Evolutionary conservation across 2,797 vertebrate genomes (phyloP), one percentile per base, ranked within the genome.

Genomic region (Poecilia gillii): DNA sequence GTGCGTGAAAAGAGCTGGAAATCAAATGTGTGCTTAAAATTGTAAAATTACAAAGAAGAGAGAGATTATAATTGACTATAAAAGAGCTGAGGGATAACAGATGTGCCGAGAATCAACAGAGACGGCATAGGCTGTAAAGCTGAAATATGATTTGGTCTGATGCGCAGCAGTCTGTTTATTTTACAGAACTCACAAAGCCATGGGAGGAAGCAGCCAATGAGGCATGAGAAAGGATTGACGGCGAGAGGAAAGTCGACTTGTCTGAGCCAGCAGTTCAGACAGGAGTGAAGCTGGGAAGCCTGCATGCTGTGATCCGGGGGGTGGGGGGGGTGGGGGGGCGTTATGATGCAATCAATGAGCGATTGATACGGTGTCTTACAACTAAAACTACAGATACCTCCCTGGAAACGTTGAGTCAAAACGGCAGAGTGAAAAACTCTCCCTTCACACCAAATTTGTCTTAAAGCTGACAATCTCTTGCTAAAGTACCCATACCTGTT

Each of bases 161-260:
- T 77, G 89, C 81, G 87, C 82, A 72, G 74, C 80, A 76, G 81
- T 81, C 72, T 82, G 80, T 89, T 88, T 86, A 75, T 79, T 85
- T 84, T 87, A 80, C 70, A 82, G 66, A 85, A 43, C n/a, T 85
- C 28, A 11, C 77, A 72, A 74, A 77, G 79, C 83, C 83, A 87
- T 73, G 31, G 70, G 73, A 88, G 76, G 79, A 85, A 11, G 76
- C 72, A 81, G 84, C 81, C 81, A 88, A 76, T 41, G n/a, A 88
- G 80, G 87, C 77, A 66, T 81, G 82, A 81, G 77, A 81, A 87
- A 71, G 55, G 78, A 85, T 62, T 2, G 3, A 39, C 45, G 79
- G 83, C 25, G 81, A 87, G 81, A 87, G 72, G 78, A 87, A 45
- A 82, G 78, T 57, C 28, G 33, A 33, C 73, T 45, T 77, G 86